Evolutionary conservation across 2,888 invertebrate genomes (phyloP), one percentile per base, ranked within the genome.

Genomic region (Drosophila paranaensis): DNA sequence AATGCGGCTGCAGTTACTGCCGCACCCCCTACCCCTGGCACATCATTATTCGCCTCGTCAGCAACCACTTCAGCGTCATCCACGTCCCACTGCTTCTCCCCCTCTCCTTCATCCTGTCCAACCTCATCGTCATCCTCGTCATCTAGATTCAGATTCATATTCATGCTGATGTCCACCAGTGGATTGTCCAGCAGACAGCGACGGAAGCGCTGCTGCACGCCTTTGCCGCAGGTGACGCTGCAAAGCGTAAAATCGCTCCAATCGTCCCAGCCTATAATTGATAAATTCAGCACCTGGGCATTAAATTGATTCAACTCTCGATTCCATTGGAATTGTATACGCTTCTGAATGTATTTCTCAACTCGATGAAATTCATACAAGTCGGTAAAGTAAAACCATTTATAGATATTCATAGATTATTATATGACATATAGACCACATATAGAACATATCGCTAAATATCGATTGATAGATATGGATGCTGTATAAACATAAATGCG

Each of bases 191-290:
- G 82, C 48, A 93, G 88, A 73, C 93, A 93, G 57, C 93, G 92
- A 1, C 93, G 91, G 82, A 93, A 93, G 39, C 93, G 91, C 64
- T 93, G 93, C 68, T 93, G 93, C 27, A 93, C 93, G 74, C 93
- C 93, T 90, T 92, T 92, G 67, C 93, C 92, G 69, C 93, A 93
- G 73, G 92, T 91, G 54, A 93, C 92, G 76, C 93, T 93, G 84
- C 93, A 93, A 33, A 92, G 78, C 72, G 93, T 92, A 76, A 92
- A 93, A 81, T 93, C 93, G 69, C 93, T 93, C 93, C 93, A 93
- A 82, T 92, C 91, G 70, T 93, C 92, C 93, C 93, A 93, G 64
- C 93, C 93, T 93, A 77, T 43, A 79, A 83, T 71, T 74, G 61
- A 72, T 62, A 33, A 63, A 69, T 54, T 50, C 45, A 56, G 37